Evolutionary conservation across 2,797 vertebrate genomes (phyloP).

Genomic region (Lacerta viridis): DNA sequence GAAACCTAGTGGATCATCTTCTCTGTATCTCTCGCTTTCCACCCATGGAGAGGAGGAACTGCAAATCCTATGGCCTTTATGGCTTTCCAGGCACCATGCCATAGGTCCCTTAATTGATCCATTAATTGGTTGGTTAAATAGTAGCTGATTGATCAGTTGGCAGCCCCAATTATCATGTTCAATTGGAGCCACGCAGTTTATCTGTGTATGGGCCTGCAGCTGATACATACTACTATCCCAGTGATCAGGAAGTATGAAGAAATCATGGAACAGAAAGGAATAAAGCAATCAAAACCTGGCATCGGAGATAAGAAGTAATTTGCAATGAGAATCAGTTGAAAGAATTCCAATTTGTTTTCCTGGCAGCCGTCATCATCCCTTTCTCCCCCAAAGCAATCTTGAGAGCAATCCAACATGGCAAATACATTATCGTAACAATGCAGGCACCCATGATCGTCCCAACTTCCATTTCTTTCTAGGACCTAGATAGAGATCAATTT

Average conservation of each 20-base stretch:
- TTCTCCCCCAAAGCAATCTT: constrained; percentile 28
- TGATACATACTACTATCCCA: not conserved
- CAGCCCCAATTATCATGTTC: not conserved
- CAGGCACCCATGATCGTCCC: not conserved
- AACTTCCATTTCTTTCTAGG: not conserved
- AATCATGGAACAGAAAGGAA: not conserved
- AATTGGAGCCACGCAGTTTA: not conserved
- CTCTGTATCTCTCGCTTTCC: not conserved
- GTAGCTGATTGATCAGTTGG: not conserved
- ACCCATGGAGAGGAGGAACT: not conserved
- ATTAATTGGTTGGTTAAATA: constrained; percentile 18
- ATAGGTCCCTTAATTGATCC: not conserved
- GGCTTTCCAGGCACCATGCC: too few species aligned
- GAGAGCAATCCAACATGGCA: constrained; percentile 28
- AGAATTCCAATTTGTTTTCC: constrained; percentile 29
- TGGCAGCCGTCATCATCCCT: not conserved
- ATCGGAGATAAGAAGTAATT: constrained; percentile 16
- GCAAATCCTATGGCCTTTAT: too few species aligned
- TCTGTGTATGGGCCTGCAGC: not conserved
- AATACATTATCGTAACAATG: constrained; percentile 28
- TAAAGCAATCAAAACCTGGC: constrained; percentile 26
- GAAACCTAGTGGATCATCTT: too few species aligned
- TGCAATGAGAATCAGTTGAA: constrained; percentile 29
- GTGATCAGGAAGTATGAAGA: not conserved
- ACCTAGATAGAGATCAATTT: constrained; percentile 8